These are phyloP conservation scores for Stenoptilia bipunctidactyla DNA, from an alignment of 2,888 invertebrate genomes.

Conservation along the genomic window DNA sequence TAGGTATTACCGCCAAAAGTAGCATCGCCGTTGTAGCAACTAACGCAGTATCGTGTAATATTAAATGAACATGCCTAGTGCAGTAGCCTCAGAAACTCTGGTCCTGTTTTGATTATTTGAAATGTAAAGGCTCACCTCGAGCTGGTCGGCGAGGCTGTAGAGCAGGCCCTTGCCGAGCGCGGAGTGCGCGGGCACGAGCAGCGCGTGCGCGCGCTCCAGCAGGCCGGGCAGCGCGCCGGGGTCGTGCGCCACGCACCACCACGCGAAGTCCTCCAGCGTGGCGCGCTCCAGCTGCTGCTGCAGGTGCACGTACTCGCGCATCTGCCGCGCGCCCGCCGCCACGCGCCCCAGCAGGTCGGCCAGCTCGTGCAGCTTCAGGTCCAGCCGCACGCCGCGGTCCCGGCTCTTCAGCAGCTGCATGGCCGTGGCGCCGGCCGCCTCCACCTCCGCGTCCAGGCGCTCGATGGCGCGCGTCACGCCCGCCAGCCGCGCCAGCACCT, in stretches of 20 bases:
- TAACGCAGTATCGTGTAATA: too few relatives aligned
- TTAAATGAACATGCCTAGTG: too few relatives aligned
- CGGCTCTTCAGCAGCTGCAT: slow-evolving; percentile 46
- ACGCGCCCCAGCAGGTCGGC: slow-evolving; percentile 72
- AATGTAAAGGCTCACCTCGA: slow-evolving; percentile 53
- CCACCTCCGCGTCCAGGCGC: slow-evolving; percentile 35
- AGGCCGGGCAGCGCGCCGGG: slow-evolving; percentile 74
- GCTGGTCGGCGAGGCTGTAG: slow-evolving; percentile 40
- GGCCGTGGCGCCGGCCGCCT: slow-evolving; percentile 34
- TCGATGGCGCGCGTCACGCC: slow-evolving; percentile 39
- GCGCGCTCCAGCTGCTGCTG: slow-evolving; percentile 69
- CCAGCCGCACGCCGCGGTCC: slow-evolving; percentile 55
- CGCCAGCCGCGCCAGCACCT: slow-evolving; percentile 64
- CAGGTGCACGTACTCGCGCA: slow-evolving; percentile 69
- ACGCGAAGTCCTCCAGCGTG: slow-evolving; percentile 80
- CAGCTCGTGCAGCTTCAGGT: slow-evolving; percentile 73
- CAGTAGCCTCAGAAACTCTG: too few relatives aligned
- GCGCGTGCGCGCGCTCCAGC: slow-evolving; percentile 75
- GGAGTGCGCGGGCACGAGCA: slow-evolving; percentile 65
- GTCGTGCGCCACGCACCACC: slow-evolving; percentile 77
- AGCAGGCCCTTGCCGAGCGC: slow-evolving; percentile 57
- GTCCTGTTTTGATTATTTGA: too few relatives aligned
- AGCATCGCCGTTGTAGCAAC: too few relatives aligned
- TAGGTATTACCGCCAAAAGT: too few relatives aligned
- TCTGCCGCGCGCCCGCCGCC: slow-evolving; percentile 69